Base-by-base conservation (phyloP, 2,113 vertebrate species). In the Hoplias malabaricus region DNA sequence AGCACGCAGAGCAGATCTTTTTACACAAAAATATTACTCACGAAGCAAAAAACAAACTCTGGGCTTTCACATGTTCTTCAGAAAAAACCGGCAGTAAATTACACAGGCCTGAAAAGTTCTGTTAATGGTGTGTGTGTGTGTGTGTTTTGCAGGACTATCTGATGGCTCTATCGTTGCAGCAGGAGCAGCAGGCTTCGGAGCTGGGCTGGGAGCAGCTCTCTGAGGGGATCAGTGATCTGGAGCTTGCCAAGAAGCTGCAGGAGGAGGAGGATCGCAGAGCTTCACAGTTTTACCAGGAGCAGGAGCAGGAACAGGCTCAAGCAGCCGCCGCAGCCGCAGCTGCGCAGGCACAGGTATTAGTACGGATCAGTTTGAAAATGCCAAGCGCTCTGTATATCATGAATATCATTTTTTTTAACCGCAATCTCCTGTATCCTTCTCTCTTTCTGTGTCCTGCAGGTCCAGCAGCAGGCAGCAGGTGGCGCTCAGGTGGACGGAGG, bases 151-250 rank as follows among this genome's bases (percentile, higher is more conserved):
- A 99, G 98, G 98, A 99, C 90, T 99, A 99, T 86, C 87, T 98
- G 90, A 98, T 99, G 96, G 98, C 98, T 1, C 87, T 99, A 87
- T 98, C 97, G 42, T 93, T 99, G 80, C 98, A 99, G 93, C 97
- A 99, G 93, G 98, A 99, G 89, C 98, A 99, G 92, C 96, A 98
- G 86, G 96, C 90, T 71, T 94, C 95, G 87, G 96, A 98, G 23
- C 90, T 98, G 21, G 94, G 95, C 61, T 99, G 97, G 97, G 97
- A 98, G 69, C 95, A 97, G 82, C 93, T 97, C 40, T 96, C 98
- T 1, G 96, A 98, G 91, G 98, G 96, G 77, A 93, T 98, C 91
- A 98, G 96, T 78, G 98, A 99, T 83, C 88, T 98, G 29, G 96
- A 99, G 84, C 91, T 99, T 59, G 98, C 98, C 0, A 99, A 98